phyloP scores from a whole-genome alignment of 2,113 vertebrate species.

The Arothron firmamentum region DNA sequence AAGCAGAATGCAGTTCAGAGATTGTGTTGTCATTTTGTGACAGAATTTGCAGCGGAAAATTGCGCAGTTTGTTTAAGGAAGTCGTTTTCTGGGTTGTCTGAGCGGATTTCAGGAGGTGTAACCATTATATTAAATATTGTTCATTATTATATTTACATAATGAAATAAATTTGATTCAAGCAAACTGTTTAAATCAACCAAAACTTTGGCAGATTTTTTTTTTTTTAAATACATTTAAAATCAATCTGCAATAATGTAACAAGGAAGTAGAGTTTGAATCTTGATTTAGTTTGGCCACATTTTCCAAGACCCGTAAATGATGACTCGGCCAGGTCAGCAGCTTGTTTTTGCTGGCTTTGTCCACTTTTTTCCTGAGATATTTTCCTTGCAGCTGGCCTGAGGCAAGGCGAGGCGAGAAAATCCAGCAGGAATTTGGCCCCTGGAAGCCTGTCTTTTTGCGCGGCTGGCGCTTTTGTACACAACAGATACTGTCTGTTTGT shows the following conservation, averaged over 20 bases:
- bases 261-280: conserved; percentile 44
- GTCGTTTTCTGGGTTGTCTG: conserved; percentile 43
- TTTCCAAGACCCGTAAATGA: conserved; percentile 62
- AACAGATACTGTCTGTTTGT: conserved; percentile 72
- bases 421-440: conserved; percentile 73
- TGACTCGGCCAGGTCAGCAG: conserved; percentile 66
- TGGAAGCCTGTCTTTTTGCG: conserved; percentile 64
- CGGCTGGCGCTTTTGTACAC: conserved; percentile 65
- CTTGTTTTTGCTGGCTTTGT: conserved; percentile 70
- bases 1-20: conserved; percentile 36
- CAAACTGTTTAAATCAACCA: no score
- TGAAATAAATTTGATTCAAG: no score
- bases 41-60: conserved; percentile 57
- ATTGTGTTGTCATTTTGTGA: conserved; percentile 51
- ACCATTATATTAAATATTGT: no score
- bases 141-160: no score
- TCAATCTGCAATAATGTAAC: neutral
- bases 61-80: conserved; percentile 64
- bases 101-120: conserved; percentile 5
- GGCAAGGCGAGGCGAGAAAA: conserved; percentile 65
- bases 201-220: no score
- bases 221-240: no score
- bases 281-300: conserved; percentile 55
- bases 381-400: conserved; percentile 70
- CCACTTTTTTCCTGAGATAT: conserved; percentile 64